A percentile compares a stretch with the other conserved stretches of the same genome.
These are phyloP conservation scores for Sisyra nigra DNA, from an alignment of 2,888 invertebrate genomes.

Conservation along the genomic window DNA sequence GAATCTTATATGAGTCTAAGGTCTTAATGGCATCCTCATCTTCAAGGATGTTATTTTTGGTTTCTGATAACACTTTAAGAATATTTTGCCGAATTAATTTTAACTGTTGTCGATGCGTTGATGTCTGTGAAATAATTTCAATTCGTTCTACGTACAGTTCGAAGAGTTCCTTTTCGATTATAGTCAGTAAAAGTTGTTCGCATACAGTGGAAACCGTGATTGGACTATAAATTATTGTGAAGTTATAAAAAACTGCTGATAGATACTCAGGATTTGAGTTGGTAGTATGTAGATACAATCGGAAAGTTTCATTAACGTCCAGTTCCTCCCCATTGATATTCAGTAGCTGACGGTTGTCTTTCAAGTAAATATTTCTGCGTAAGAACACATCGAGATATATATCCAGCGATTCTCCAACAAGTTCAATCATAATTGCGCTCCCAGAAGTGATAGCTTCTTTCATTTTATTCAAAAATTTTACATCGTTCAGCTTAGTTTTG, in stretches of 20 bases:
- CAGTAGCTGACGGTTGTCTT: constrained; percentile 58
- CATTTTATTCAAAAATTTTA: constrained; percentile 57
- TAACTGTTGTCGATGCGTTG: constrained; percentile 62
- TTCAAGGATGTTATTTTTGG: constrained; percentile 79
- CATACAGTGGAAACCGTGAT: constrained; percentile 67
- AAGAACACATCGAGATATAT: constrained; percentile 63
- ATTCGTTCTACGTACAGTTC: constrained; percentile 69
- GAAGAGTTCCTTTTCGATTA: constrained; percentile 70
- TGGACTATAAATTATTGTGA: constrained; percentile 69
- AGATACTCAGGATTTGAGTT: constrained; percentile 71
- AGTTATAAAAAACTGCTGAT: constrained; percentile 71
- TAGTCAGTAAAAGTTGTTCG: constrained; percentile 70
- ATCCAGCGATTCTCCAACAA: constrained; percentile 61
- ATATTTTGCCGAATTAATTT: constrained; percentile 83
- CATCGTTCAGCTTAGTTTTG: constrained; percentile 54
- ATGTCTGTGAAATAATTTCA: constrained; percentile 59
- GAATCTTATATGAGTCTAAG: constrained; percentile 66
- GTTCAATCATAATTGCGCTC: constrained; percentile 60
- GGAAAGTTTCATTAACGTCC: constrained; percentile 58
- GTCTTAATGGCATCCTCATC: constrained; percentile 81
- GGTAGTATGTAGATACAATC: constrained; percentile 68
- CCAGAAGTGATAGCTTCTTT: constrained; percentile 62
- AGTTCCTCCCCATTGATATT: constrained; percentile 63
- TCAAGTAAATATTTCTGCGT: constrained; percentile 53
- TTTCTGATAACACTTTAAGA: constrained; percentile 62